Percentiles rank a stretch among this genome's conserved stretches.
Conservation (phyloP, 2,888 invertebrate species). For the Tipula confusa region DNA sequence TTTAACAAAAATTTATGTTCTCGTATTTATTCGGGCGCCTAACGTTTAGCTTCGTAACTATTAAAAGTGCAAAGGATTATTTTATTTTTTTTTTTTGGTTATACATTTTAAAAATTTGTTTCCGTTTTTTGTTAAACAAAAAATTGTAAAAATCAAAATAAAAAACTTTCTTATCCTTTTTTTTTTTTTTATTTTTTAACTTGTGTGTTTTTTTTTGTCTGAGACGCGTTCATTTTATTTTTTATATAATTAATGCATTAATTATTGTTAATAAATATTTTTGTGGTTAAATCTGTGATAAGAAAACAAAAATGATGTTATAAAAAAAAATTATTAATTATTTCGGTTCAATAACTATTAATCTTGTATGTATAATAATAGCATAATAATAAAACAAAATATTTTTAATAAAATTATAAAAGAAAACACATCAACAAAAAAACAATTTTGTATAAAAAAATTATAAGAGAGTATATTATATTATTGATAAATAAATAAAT, state of each 20-base stretch:
- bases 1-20: not conserved
- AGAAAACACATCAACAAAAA: not conserved
- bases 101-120: not conserved
- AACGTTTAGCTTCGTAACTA: not conserved
- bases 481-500: too few species aligned
- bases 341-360: not conserved
- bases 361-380: not conserved
- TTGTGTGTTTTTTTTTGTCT: not conserved
- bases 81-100: not conserved
- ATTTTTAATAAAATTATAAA: not conserved
- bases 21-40: not conserved
- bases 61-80: not conserved
- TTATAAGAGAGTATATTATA: not conserved
- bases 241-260: not conserved
- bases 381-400: not conserved
- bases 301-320: not conserved
- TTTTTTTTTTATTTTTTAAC: not conserved
- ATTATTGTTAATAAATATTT: not conserved
- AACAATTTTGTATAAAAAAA: not conserved
- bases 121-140: not conserved
- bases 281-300: constrained; percentile 20
- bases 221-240: not conserved
- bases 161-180: not conserved
- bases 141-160: not conserved
- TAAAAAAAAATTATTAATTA: not conserved